A percentile compares a stretch with the other conserved stretches of the same genome.
Evolutionary conservation across 2,797 vertebrate genomes (phyloP).

Genomic region (Poecile montanus): DNA sequence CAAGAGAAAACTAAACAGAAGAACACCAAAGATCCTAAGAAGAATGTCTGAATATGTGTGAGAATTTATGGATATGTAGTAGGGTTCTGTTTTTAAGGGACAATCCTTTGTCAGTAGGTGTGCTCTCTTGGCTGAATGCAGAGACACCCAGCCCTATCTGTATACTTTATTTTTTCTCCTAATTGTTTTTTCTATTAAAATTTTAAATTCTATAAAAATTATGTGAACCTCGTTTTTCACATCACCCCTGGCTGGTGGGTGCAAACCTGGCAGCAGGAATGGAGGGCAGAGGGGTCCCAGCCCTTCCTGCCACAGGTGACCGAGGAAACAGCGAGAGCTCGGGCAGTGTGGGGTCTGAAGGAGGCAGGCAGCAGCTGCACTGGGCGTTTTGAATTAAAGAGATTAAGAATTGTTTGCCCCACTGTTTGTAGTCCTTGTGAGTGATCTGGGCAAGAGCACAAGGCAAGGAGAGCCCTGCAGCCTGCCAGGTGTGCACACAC

Average conservation of each 20-base stretch:
- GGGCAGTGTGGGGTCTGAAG: background rate
- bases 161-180: too few species aligned
- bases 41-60: too few species aligned
- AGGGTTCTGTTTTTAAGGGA: too few species aligned
- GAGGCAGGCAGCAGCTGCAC: background rate
- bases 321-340: accelerated
- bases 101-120: too few species aligned
- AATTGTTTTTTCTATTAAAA: too few species aligned
- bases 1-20: too few species aligned
- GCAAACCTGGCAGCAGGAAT: background rate
- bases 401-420: background rate
- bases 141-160: too few species aligned
- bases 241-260: background rate
- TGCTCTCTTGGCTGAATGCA: too few species aligned
- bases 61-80: too few species aligned
- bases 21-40: too few species aligned
- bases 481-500: background rate
- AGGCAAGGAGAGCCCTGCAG: background rate
- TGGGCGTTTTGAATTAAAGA: background rate
- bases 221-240: too few species aligned
- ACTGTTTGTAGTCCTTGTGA: background rate
- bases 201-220: too few species aligned
- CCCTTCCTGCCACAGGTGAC: background rate
- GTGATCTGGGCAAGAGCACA: accelerated
- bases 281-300: background rate